These are phyloP conservation scores for Pentalonia nigronervosa DNA, from an alignment of 1,140 invertebrate species.

Conservation along the genomic window DNA sequence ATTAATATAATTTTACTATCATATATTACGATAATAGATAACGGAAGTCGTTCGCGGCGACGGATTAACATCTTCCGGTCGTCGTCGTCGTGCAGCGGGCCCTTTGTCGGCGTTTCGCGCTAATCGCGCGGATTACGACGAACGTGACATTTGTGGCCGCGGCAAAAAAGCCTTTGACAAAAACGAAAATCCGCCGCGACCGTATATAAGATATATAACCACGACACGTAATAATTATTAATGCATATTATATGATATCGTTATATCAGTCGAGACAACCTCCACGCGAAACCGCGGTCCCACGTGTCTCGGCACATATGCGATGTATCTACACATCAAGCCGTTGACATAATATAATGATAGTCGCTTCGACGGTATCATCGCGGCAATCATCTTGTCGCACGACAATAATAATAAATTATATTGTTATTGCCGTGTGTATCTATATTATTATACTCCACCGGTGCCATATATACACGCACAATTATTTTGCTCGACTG, in stretches of 20 bases:
- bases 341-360: too few relatives aligned
- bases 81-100: constrained; percentile 46
- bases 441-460: too few relatives aligned
- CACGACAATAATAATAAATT: too few relatives aligned
- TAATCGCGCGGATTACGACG: constrained; percentile 64
- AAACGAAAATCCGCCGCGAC: constrained; percentile 16
- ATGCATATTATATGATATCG: background rate
- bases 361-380: background rate
- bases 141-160: constrained; percentile 62
- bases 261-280: background rate
- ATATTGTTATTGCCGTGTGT: too few relatives aligned
- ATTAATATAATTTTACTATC: background rate
- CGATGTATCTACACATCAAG: too few relatives aligned
- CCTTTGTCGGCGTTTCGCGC: constrained; percentile 62
- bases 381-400: background rate
- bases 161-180: constrained; percentile 44
- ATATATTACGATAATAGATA: constrained; percentile 25
- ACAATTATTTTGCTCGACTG: too few relatives aligned
- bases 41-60: constrained; percentile 53
- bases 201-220: too few relatives aligned
- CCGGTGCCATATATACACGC: too few relatives aligned
- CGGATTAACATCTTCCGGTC: constrained; percentile 54
- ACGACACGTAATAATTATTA: background rate
- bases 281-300: background rate
- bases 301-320: constrained; percentile 4